phyloP scores from a whole-genome alignment of 2,113 vertebrate genomes.

The Emberiza fucata region DNA sequence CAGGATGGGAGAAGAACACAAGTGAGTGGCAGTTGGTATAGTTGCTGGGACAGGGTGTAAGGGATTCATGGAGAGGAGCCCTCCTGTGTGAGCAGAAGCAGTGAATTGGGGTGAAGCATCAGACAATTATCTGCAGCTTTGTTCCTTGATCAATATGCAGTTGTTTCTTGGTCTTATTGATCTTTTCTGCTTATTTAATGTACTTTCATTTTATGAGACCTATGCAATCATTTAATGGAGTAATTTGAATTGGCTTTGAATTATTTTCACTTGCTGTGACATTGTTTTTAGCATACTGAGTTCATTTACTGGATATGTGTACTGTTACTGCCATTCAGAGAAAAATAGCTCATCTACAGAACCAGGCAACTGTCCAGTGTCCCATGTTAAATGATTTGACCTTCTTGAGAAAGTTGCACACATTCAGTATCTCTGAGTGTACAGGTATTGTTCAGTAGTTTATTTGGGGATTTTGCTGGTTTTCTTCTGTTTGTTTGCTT shows the following conservation, averaged over 20 bases:
- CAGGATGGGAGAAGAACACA: not conserved
- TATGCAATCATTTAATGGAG: not conserved
- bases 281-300: not conserved
- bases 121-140: not conserved
- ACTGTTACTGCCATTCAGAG: not conserved
- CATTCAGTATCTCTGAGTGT: not conserved
- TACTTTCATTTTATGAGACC: conserved; percentile 20
- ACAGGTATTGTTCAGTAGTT: not conserved
- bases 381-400: not conserved
- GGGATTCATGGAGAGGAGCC: not conserved
- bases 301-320: conserved; percentile 2
- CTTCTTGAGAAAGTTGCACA: not conserved
- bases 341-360: not conserved
- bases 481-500: not conserved
- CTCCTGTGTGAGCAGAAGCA: not conserved
- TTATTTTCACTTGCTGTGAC: not conserved
- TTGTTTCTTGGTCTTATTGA: not conserved
- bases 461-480: not conserved
- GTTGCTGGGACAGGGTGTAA: not conserved
- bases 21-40: not conserved
- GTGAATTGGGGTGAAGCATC: not conserved
- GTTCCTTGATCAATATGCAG: not conserved
- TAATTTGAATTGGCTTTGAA: not conserved
- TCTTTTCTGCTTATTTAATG: conserved; percentile 19
- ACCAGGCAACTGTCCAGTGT: not conserved